Evolutionary conservation across 1,140 invertebrate genomes (phyloP).

Genomic region (Drosophila sulfurigaster): DNA sequence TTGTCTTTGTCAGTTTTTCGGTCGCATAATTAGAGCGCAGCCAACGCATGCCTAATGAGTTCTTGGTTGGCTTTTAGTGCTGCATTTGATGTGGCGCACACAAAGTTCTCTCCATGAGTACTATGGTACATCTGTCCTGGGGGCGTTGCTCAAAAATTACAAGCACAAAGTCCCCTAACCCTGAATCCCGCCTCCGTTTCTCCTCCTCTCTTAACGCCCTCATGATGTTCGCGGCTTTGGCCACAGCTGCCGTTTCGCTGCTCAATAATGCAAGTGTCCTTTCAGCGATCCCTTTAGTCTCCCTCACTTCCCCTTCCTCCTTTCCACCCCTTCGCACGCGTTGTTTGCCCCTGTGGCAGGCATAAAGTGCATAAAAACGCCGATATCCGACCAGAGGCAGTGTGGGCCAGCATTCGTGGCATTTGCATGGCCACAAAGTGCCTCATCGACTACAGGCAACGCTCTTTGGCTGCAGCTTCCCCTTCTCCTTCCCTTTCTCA

Average conservation of each 20-base stretch:
- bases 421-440: constrained; percentile 53
- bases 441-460: constrained; percentile 11
- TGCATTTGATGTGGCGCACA: constrained; percentile 64
- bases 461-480: background rate
- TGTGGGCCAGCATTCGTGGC: constrained; percentile 19
- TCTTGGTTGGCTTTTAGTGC: constrained; percentile 56
- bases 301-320: background rate
- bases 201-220: background rate
- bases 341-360: constrained; percentile 39
- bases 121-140: constrained; percentile 14
- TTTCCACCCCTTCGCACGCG: background rate
- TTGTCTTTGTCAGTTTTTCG: constrained; percentile 32
- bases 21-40: constrained; percentile 66
- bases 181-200: background rate
- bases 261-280: constrained; percentile 52
- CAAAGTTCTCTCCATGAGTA: constrained; percentile 28
- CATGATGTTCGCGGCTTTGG: background rate
- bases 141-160: constrained; percentile 48
- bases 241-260: constrained; percentile 21
- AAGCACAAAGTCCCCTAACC: constrained; percentile 10
- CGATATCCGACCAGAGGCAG: constrained; percentile 43
- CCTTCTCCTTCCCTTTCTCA: background rate
- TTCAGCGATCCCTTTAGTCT: constrained; percentile 12
- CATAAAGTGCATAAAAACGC: constrained; percentile 56
- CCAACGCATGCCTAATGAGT: constrained; percentile 74